phyloP scores from a whole-genome alignment of 2,888 invertebrate species.

The Pyrocoelia pectoralis region DNA sequence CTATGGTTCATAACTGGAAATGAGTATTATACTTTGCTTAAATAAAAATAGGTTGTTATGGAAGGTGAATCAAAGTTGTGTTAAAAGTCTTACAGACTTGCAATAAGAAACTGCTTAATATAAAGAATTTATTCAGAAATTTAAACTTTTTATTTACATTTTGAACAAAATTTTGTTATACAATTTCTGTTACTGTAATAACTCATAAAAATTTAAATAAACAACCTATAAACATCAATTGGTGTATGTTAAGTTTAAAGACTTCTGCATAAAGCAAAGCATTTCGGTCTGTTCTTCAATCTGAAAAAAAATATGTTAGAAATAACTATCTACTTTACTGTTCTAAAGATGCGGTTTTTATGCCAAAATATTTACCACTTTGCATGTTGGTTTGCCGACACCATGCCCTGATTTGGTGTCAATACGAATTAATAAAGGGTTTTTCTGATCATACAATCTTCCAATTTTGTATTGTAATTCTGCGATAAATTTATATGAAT shows the following conservation, averaged over 20 bases:
- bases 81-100: no score
- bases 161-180: no score
- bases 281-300: slow-evolving; percentile 95
- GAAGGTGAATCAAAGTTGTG: no score
- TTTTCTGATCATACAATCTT: slow-evolving; percentile 70
- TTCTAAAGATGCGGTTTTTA: not conserved
- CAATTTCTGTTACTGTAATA: no score
- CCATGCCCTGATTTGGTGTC: slow-evolving; percentile 98
- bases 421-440: slow-evolving; percentile 87
- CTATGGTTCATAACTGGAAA: no score
- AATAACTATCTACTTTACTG: no score
- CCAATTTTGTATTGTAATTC: slow-evolving; percentile 82
- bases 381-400: slow-evolving; percentile 93
- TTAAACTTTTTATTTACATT: no score
- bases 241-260: slow-evolving; percentile 66
- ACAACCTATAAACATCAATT: not conserved
- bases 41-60: no score
- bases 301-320: no score
- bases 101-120: no score
- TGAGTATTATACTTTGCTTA: no score
- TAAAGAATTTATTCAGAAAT: no score
- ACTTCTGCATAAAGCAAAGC: slow-evolving; percentile 80
- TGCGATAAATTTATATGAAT: slow-evolving; percentile 95
- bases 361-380: slow-evolving; percentile 71
- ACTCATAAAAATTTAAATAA: not conserved